Evolutionary conservation across 1,140 invertebrate species (phyloP).

Genomic region (Galleria mellonella): DNA sequence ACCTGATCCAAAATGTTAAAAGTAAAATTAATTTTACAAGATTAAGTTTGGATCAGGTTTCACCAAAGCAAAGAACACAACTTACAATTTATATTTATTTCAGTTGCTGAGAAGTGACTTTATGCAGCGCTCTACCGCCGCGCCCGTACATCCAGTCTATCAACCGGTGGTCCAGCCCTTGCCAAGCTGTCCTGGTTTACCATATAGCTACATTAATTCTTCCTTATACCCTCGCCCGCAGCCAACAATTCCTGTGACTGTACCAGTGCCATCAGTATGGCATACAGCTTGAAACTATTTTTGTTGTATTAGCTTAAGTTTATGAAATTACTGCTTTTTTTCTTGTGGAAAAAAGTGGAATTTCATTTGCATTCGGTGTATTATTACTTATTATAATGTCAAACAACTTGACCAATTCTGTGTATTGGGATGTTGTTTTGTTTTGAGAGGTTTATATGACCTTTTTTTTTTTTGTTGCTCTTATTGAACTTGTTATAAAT

Average conservation of each 20-base stretch:
- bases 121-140: slow-evolving; percentile 22
- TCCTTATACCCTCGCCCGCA: slow-evolving; percentile 21
- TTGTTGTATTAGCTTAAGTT: neutral
- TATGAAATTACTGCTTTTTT: slow-evolving; percentile 14
- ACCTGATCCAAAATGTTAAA: too few relatives aligned
- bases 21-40: too few relatives aligned
- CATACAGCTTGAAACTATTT: slow-evolving; percentile 9
- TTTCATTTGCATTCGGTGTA: slow-evolving; percentile 5
- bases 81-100: slow-evolving; percentile 6
- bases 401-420: too few relatives aligned
- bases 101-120: slow-evolving; percentile 36
- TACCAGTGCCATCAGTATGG: slow-evolving; percentile 17
- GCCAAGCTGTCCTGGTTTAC: slow-evolving; percentile 24
- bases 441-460: too few relatives aligned
- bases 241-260: slow-evolving; percentile 16
- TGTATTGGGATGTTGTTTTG: too few relatives aligned
- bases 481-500: slow-evolving; percentile 2
- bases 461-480: neutral
- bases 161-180: slow-evolving; percentile 21
- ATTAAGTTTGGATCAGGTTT: too few relatives aligned
- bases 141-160: slow-evolving; percentile 23
- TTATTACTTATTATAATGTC: too few relatives aligned
- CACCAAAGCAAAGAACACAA: too few relatives aligned
- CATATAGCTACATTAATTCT: slow-evolving; percentile 29
- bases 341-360: slow-evolving; percentile 13